Percentiles rank a stretch among this genome's conserved stretches.
phyloP scores from a whole-genome alignment of 2,888 invertebrate species.

The Malthinus flaveolus region DNA sequence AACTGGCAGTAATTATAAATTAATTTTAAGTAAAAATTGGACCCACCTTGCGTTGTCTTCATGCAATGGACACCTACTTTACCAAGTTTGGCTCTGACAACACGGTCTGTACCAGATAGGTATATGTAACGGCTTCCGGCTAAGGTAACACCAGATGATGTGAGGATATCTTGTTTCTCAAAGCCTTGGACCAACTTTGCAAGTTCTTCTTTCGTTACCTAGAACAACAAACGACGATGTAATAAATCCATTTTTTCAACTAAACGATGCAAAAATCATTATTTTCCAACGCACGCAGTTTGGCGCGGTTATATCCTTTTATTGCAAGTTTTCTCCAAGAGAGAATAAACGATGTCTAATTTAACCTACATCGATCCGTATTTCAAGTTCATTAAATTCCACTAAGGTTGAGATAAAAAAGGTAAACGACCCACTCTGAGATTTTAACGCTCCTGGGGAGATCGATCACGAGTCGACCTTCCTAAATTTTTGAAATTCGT shows the following conservation, averaged over 20 bases:
- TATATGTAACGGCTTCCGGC: constrained; percentile 93
- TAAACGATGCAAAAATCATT: neutral
- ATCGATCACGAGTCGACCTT: too few relatives aligned
- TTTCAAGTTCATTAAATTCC: too few relatives aligned
- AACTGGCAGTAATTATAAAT: too few relatives aligned
- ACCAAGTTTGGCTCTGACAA: constrained; percentile 91
- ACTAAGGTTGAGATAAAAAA: too few relatives aligned
- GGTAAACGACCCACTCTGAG: too few relatives aligned
- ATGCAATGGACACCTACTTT: constrained; percentile 95
- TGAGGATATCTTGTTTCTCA: constrained; percentile 86
- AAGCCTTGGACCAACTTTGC: constrained; percentile 88
- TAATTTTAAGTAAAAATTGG: constrained; percentile 3
- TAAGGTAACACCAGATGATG: constrained; percentile 89
- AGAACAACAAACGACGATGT: constrained; percentile 40
- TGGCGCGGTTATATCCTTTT: too few relatives aligned
- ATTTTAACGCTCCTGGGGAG: too few relatives aligned
- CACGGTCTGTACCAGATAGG: constrained; percentile 91
- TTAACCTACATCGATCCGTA: too few relatives aligned
- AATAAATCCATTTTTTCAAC: neutral
- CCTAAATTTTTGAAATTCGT: too few relatives aligned
- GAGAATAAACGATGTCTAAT: too few relatives aligned
- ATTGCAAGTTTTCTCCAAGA: too few relatives aligned
- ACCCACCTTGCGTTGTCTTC: constrained; percentile 91
- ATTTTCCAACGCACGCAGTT: neutral
- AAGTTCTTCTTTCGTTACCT: constrained; percentile 92